These are phyloP conservation scores for Noturus placidus DNA, from an alignment of 2,113 vertebrate species.

Conservation along the genomic window DNA sequence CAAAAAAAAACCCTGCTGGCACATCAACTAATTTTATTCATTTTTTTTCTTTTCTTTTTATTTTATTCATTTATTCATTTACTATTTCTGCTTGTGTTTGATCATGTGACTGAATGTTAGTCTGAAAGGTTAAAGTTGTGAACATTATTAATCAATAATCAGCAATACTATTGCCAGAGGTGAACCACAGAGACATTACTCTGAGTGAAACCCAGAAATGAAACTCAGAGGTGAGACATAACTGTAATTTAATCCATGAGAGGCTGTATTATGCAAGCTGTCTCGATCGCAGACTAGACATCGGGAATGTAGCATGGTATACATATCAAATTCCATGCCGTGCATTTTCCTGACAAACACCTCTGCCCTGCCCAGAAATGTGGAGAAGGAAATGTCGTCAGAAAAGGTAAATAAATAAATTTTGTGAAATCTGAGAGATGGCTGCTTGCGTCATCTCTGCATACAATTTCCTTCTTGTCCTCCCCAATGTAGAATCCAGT, in stretches of 20 bases:
- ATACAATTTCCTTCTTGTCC: constrained; percentile 25
- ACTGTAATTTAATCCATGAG: constrained; percentile 1
- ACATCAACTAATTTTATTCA: background rate
- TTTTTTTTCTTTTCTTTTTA: background rate
- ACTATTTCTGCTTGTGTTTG: background rate
- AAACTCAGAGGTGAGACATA: background rate
- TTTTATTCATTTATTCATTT: background rate
- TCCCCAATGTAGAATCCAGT: constrained; percentile 4
- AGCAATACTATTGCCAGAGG: background rate
- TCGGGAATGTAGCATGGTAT: background rate
- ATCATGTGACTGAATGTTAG: background rate
- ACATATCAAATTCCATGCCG: background rate
- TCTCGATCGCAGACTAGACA: background rate
- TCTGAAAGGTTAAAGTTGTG: background rate
- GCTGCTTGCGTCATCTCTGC: constrained; percentile 20
- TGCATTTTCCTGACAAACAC: background rate
- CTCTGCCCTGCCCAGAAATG: background rate
- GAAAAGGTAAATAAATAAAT: background rate
- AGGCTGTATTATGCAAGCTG: background rate
- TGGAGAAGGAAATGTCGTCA: constrained; percentile 13
- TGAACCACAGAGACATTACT: background rate
- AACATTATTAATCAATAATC: background rate
- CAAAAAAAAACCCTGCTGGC: background rate
- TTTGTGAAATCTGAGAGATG: background rate
- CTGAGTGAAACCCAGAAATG: background rate